Base-by-base conservation (phyloP, 2,888 invertebrate species). In the Pteria penguin region DNA sequence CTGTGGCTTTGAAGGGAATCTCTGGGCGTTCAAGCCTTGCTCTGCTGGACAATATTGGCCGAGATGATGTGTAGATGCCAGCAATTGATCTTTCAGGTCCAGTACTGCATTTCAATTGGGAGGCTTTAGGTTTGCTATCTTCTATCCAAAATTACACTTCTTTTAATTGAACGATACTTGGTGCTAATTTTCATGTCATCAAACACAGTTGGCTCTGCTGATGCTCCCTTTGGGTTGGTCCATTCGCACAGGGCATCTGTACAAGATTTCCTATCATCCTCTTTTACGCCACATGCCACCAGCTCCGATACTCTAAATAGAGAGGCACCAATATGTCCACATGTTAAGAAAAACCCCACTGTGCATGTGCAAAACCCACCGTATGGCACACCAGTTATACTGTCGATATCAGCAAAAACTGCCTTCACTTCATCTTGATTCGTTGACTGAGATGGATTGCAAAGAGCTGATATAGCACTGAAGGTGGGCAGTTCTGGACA, bases 321-420 rank as follows among this genome's bases (percentile, higher is more conserved):
- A 11, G 69, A 36, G 5, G 73, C 76, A 31, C 76, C 69, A 2
- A 73, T 61, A 63, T 73, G 73, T n/a, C 67, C 69, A 67, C 76
- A 77, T n/a, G 58, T 74, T 31, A 60, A 29, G 3, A 60, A 31
- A 36, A 54, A 70, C 2, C 72, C 72, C 1, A 72, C 72, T 22
- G 68, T 72, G 55, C 76, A 72, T n/a, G 76, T 72, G 61, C 76
- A 76, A 32, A 57, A 76, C 22, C 72, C 72, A 33, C 67, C 57
- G 57, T 72, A 76, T 3, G 76, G 72, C 14, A 65, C 67, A 14
- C 73, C 74, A 58, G 32, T 65, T 29, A 60, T 58, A 22, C 65
- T 70, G 58, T 74, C 70, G 5, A 70, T 52, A 11, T 69, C 29
- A 14, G 54, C 36, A 65, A 58, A 66, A 52, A 67, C 62, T 24